Conservation (phyloP, 2,797 vertebrate species). For the Harpagifer antarcticus region DNA sequence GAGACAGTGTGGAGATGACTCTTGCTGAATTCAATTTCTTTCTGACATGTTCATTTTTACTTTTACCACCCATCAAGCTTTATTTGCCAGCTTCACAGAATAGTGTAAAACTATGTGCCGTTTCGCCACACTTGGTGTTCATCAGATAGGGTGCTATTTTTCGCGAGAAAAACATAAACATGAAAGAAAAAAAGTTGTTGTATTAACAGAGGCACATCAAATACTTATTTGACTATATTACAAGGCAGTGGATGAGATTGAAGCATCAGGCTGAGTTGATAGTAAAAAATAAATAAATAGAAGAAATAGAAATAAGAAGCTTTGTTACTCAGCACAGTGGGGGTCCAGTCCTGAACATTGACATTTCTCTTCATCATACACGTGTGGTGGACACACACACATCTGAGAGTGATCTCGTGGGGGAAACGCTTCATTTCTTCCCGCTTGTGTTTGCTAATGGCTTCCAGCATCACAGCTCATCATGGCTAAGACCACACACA, state of each 20-base stretch:
- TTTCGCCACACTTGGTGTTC: slow-evolving; percentile 21
- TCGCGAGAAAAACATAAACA: slow-evolving; percentile 31
- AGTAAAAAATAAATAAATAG: background rate
- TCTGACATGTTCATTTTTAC: slow-evolving; percentile 29
- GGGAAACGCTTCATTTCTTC: slow-evolving; percentile 83
- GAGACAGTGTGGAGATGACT: slow-evolving; percentile 48
- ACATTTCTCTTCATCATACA: slow-evolving; percentile 33
- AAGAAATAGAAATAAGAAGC: slow-evolving; percentile 1
- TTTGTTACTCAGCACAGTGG: slow-evolving; percentile 42
- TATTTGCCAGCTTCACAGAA: slow-evolving; percentile 2
- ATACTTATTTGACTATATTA: slow-evolving; percentile 9
- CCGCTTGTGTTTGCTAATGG: slow-evolving; percentile 82
- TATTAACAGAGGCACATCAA: slow-evolving; percentile 22
- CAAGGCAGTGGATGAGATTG: slow-evolving; percentile 15
- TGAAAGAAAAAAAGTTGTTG: slow-evolving; percentile 1
- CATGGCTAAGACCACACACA: slow-evolving; percentile 54
- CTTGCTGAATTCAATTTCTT: slow-evolving; percentile 32
- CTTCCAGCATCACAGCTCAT: slow-evolving; percentile 84
- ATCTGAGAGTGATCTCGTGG: slow-evolving; percentile 84
- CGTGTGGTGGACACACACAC: slow-evolving; percentile 55
- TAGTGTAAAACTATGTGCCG: background rate
- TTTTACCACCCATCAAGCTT: background rate
- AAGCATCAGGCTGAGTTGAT: slow-evolving; percentile 14
- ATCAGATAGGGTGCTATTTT: slow-evolving; percentile 24
- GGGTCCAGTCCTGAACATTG: slow-evolving; percentile 42